Conservation (phyloP, 2,888 invertebrate genomes). For the Aromia moschata region DNA sequence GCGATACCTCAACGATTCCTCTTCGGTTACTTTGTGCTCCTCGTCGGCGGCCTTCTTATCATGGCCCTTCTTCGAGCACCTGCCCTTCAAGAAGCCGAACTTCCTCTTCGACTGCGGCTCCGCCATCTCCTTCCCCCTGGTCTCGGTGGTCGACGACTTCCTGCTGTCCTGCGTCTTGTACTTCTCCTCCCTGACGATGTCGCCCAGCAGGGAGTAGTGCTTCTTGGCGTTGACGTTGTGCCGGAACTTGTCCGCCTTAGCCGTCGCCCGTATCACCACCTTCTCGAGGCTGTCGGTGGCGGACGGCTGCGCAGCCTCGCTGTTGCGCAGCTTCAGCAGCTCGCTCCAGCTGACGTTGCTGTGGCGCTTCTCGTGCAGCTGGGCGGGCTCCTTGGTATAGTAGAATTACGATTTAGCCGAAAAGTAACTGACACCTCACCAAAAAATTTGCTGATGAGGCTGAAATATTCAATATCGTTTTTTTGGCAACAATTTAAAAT, state of each 20-base stretch:
- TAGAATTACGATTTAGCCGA: no score
- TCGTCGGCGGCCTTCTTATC: background rate
- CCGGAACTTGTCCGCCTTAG: conserved; percentile 13
- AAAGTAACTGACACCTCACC: no score
- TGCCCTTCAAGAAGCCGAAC: background rate
- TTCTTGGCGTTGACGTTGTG: background rate
- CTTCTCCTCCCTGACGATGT: background rate
- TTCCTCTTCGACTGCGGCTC: background rate
- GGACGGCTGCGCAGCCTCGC: background rate
- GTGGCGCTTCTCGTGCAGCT: background rate
- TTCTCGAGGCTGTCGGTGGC: background rate
- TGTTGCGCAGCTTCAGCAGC: background rate
- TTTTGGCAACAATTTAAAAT: no score
- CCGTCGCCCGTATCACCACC: background rate
- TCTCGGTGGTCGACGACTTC: background rate
- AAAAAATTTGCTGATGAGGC: no score
- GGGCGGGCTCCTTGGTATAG: no score
- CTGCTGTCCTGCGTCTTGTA: background rate
- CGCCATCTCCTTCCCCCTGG: background rate
- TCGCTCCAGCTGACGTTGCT: conserved; percentile 12
- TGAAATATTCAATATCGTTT: no score
- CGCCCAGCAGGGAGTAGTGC: conserved; percentile 5
- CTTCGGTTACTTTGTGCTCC: background rate
- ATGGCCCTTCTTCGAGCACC: background rate
- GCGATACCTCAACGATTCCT: background rate